Conservation (phyloP, 2,113 vertebrate species). For the Suricata suricatta region DNA sequence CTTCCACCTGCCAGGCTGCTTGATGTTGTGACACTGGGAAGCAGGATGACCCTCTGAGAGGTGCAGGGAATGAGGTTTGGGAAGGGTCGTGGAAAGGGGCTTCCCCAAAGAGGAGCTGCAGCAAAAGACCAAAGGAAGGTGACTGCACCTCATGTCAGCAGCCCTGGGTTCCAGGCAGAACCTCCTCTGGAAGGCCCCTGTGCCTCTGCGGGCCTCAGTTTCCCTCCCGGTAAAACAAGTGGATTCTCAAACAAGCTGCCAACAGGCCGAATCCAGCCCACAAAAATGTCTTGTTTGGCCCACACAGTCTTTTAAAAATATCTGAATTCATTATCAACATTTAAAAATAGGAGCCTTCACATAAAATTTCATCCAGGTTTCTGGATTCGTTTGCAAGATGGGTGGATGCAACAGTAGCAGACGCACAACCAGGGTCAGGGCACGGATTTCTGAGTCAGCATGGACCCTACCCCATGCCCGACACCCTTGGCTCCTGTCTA, state of each 20-base stretch:
- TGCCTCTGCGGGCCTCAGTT: constrained; percentile 36
- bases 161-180: background rate
- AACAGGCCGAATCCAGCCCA: constrained; percentile 19
- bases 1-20: too few relatives aligned
- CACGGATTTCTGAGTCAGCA: background rate
- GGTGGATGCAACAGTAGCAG: background rate
- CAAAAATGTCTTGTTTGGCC: constrained; percentile 71
- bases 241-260: constrained; percentile 24
- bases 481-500: background rate
- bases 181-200: background rate
- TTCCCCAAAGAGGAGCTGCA: background rate
- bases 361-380: constrained; percentile 48
- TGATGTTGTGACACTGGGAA: background rate
- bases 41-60: background rate
- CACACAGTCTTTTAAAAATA: constrained; percentile 74
- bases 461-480: background rate
- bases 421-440: background rate
- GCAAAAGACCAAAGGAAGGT: background rate
- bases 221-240: background rate
- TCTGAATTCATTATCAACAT: constrained; percentile 73
- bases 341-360: constrained; percentile 74
- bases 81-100: background rate
- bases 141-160: fast-evolving
- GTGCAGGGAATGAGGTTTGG: background rate
- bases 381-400: constrained; percentile 15